Evolutionary conservation across 92 coral and sea anemone genomes (phyloP), one percentile per base, ranked within the genome.

Genomic region (Epizoanthus scotinus): DNA sequence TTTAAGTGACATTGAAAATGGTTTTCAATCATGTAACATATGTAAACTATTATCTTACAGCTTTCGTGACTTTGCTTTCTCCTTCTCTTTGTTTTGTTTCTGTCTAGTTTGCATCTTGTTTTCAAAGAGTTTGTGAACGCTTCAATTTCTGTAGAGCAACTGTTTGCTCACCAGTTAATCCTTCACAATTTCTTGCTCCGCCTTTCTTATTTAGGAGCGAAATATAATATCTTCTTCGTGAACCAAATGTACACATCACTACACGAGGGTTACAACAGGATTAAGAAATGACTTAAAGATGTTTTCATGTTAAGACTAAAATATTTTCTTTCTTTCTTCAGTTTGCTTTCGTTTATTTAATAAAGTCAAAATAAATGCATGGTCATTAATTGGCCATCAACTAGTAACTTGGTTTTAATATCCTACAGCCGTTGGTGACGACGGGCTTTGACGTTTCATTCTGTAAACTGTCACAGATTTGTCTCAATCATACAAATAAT

Each of bases 281-380:
- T 75, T 75, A 75, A 58, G 19, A 73, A 57, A 36, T 27, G 68
- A 21, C 67, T 75, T 59, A 75, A 75, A 59, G 81, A 66, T 57
- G 19, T 49, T 27, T 2, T n/a, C 53, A 42, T 58, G 68, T 49
- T 36, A 19, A 75, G 36, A 14, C 25, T 73, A 53, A 54, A 73
- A 17, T 29, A 4, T 56, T 22, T 73, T 28, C 40, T 56, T 55
- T 36, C 49, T 42, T 34, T 17, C 7, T 75, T 59, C 18, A 17
- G 67, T 75, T 75, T 74, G 26, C 59, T 73, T 55, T 72, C 19
- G 26, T 50, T 55, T 18, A 34, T 34, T 34, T 34, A 34, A 34
- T 34, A 34, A 63, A 72, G 58, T 15, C 22, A 34, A 56, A 54
- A 55, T 18, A n/a, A 58, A n/a, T 21, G 44, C 21, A 9, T 31